These are phyloP conservation scores for Eptatretus burgeri DNA, from an alignment of 2,113 vertebrate genomes.

Conservation along the genomic window DNA sequence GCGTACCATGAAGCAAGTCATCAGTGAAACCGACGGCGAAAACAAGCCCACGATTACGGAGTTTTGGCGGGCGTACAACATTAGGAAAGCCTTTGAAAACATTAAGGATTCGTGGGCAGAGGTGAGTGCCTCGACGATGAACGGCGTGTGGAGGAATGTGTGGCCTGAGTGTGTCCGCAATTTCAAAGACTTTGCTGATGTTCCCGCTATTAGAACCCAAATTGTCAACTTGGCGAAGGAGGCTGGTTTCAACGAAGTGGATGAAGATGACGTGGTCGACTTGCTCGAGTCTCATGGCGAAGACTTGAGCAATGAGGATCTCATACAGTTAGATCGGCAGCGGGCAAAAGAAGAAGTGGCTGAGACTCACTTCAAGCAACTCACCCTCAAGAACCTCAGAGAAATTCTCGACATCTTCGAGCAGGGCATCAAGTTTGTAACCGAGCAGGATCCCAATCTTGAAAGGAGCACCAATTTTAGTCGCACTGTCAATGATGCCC, in stretches of 20 bases:
- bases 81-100: not conserved
- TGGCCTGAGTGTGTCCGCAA: not conserved
- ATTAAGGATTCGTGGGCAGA: not conserved
- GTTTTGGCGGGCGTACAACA: not conserved
- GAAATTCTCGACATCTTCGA: too few relatives aligned
- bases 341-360: not conserved
- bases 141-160: conserved; percentile 1
- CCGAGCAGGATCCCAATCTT: too few relatives aligned
- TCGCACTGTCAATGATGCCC: too few relatives aligned
- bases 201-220: not conserved
- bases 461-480: too few relatives aligned
- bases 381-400: too few relatives aligned
- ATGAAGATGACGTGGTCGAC: not conserved
- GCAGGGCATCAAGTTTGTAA: too few relatives aligned
- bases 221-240: not conserved
- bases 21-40: not conserved
- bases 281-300: not conserved
- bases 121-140: not conserved
- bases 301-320: not conserved
- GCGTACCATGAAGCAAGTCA: not conserved
- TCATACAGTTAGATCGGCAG: not conserved
- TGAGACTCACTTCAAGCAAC: not conserved
- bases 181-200: not conserved
- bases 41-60: conserved; percentile 1
- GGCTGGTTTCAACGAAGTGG: not conserved